Base-by-base conservation (phyloP, 2,113 vertebrate species). In the Phalacrocorax pelagicus region DNA sequence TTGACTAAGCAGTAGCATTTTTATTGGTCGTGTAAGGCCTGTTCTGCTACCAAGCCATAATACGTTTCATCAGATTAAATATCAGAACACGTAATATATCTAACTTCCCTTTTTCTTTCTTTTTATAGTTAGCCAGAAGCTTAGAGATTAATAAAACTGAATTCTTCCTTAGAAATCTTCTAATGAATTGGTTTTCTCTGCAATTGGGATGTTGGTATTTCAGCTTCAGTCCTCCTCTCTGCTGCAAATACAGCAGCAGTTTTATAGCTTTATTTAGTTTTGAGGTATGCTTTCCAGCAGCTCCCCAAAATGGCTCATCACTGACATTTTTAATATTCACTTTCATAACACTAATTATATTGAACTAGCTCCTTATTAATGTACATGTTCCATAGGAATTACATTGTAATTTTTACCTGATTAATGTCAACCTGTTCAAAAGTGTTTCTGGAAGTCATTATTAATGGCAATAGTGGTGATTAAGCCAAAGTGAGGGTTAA, bases 351-450 rank as follows among this genome's bases (percentile, higher is more conserved):
- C 59, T 86, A 88, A 92, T 85, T 85, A 77, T 47, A 82, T 52
- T 86, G 49, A 95, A 91, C 40, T 52, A 75, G 42, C 47, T 81
- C 40, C 32, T 81, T 90, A 81, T 86, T 92, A 94, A 95, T 30
- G 47, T 51, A 78, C 51, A 49, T 38, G 74, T 72, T 96, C 79
- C 57, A 57, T 10, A 95, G 59, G 49, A 90, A 94, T 90, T 96
- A 95, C 75, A 87, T 38, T 79, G 74, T 66, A 81, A 95, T 95
- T 94, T 96, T 75, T 73, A 70, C 32, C 89, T 93, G 90, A 92
- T 92, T 90, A 92, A 93, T 36, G 44, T 86, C 95, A 94, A 73
- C 81, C 23, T 65, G 62, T 38, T 92, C 55, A 66, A 70, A 88
- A 84, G 58, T 38, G 34, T 91, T 85, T 90, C 89, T 95, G 77